phyloP scores from a whole-genome alignment of 2,888 invertebrate genomes.

The Oscheius sp. region DNA sequence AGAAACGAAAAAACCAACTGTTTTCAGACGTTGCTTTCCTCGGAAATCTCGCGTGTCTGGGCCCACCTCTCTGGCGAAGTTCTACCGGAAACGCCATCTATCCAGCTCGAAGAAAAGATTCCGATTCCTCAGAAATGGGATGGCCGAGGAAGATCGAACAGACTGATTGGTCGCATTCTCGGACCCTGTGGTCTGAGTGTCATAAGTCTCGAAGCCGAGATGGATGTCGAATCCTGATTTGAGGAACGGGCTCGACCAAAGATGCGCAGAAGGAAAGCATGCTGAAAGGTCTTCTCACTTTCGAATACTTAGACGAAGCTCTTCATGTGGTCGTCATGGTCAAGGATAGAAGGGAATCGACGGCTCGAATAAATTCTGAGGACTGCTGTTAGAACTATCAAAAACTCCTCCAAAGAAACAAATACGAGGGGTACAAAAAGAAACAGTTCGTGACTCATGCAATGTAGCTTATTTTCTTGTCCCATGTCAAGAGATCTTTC shows the following conservation, averaged over 20 bases:
- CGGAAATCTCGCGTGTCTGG: conserved; percentile 32
- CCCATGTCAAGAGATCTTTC: no score
- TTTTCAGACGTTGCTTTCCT: conserved; percentile 3
- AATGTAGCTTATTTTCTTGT: conserved; percentile 76
- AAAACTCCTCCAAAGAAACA: conserved; percentile 88
- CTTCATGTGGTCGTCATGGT: conserved; percentile 66
- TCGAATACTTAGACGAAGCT: conserved; percentile 64
- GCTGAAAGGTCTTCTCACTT: conserved; percentile 56
- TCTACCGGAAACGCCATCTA: not conserved
- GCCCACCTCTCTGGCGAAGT: conserved; percentile 9
- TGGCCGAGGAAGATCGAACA: not conserved
- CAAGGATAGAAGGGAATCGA: conserved; percentile 66
- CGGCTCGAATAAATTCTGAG: conserved; percentile 88
- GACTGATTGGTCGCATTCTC: conserved; percentile 65
- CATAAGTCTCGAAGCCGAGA: conserved; percentile 61
- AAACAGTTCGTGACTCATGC: conserved; percentile 97
- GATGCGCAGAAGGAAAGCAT: conserved; percentile 52
- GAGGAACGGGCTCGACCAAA: conserved; percentile 65
- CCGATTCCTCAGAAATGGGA: conserved; percentile 20
- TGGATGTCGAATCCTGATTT: conserved; percentile 62
- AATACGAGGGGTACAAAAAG: conserved; percentile 98
- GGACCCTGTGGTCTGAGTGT: conserved; percentile 69
- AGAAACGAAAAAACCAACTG: no score
- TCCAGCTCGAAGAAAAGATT: conserved; percentile 12
- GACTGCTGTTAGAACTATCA: conserved; percentile 95